These are phyloP conservation scores for Drosophila gaucha DNA, from an alignment of 2,888 invertebrate genomes.

Conservation along the genomic window DNA sequence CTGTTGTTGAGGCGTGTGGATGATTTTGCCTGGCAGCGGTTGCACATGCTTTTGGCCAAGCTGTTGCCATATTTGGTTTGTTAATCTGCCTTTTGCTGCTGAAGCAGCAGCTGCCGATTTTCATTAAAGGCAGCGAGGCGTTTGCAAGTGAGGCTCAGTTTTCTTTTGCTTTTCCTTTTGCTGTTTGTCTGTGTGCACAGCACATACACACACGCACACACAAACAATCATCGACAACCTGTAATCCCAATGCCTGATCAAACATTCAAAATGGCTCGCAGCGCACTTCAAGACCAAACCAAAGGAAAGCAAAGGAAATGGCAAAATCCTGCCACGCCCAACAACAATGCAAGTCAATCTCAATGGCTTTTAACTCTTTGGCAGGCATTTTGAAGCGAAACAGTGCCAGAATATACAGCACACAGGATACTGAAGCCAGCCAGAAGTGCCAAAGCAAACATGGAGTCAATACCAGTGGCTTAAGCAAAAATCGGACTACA, in stretches of 20 bases:
- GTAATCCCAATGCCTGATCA: conserved; percentile 17
- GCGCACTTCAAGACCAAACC: conserved; percentile 21
- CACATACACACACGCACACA: conserved; percentile 6
- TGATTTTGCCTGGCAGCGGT: conserved; percentile 1
- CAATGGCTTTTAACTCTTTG: conserved; percentile 36
- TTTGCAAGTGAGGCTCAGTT: not conserved
- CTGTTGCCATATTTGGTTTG: conserved; percentile 31
- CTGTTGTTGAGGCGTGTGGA: conserved; percentile 14
- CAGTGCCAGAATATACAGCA: conserved; percentile 20
- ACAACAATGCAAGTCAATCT: conserved; percentile 31
- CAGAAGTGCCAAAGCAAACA: conserved; percentile 54
- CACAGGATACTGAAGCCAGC: not conserved
- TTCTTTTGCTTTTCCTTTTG: conserved; percentile 9
- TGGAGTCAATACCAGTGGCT: conserved; percentile 32
- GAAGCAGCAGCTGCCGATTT: conserved; percentile 46
- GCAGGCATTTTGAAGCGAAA: conserved; percentile 28
- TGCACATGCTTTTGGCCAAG: conserved; percentile 19
- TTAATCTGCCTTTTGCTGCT: conserved; percentile 35
- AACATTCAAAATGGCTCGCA: conserved; percentile 36
- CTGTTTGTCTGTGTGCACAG: conserved; percentile 7
- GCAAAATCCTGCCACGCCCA: conserved; percentile 30
- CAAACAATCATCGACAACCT: not conserved
- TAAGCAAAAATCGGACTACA: conserved; percentile 3
- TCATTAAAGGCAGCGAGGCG: conserved; percentile 41
- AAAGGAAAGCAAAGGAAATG: conserved; percentile 15